phyloP scores from a whole-genome alignment of 2,113 vertebrate genomes.

The Ceuthmochares aereus region DNA sequence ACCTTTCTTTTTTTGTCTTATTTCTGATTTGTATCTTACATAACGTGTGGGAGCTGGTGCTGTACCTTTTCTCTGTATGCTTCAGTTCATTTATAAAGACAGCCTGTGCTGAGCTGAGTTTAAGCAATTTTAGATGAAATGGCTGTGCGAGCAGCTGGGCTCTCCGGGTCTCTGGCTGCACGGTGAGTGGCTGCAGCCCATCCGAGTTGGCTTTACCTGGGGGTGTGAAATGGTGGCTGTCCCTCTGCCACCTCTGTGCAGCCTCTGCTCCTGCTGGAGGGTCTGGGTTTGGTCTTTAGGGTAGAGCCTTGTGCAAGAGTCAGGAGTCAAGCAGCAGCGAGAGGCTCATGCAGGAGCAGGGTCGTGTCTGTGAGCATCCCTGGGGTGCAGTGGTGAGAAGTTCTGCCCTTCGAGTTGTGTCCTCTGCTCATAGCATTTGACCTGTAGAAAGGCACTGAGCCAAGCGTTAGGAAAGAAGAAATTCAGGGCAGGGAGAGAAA shows the following conservation, averaged over 20 bases:
- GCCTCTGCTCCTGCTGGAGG: fast-evolving
- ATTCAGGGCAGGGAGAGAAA: background rate
- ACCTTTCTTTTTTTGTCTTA: background rate
- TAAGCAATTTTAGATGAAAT: background rate
- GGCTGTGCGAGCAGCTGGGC: background rate
- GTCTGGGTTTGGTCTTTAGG: background rate
- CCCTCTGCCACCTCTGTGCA: background rate
- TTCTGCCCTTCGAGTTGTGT: background rate
- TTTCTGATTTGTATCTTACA: background rate
- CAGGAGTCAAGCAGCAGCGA: background rate
- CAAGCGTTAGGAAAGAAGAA: background rate
- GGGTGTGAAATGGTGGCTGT: fast-evolving
- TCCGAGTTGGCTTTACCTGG: background rate
- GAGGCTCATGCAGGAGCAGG: fast-evolving
- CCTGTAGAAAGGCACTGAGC: fast-evolving
- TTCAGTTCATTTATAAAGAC: background rate
- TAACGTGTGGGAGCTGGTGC: background rate
- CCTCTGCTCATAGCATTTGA: background rate
- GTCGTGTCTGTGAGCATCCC: background rate
- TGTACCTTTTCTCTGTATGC: background rate
- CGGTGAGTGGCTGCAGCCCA: fast-evolving
- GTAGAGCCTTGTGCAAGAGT: background rate
- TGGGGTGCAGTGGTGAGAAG: fast-evolving
- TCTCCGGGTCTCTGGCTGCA: background rate
- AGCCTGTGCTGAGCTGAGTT: background rate